A percentile compares a stretch with the other conserved stretches of the same genome.
Evolutionary conservation across 2,888 invertebrate species (phyloP).

Genomic region (Apodemia zela): DNA sequence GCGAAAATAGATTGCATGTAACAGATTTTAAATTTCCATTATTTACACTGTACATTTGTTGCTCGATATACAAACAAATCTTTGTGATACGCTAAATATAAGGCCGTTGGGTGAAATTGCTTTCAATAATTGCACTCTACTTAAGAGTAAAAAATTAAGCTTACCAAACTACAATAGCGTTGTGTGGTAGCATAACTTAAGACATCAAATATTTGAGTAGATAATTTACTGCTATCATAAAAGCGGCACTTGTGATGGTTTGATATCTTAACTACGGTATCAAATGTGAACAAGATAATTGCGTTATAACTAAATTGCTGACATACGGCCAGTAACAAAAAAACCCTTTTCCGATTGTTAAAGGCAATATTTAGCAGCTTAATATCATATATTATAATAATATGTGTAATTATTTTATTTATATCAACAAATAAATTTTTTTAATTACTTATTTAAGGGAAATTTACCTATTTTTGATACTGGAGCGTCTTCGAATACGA

Average conservation of each 20-base stretch:
- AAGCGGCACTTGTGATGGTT: background rate
- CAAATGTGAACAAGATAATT: background rate
- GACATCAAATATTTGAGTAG: background rate
- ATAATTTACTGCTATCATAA: background rate
- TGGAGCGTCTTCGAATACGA: too few species aligned
- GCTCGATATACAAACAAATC: conserved; percentile 7
- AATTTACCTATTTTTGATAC: too few species aligned
- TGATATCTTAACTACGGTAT: background rate
- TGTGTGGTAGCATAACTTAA: background rate
- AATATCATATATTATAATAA: too few species aligned
- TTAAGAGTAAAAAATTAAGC: conserved; percentile 10
- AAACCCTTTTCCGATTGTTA: too few species aligned
- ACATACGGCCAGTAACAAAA: too few species aligned
- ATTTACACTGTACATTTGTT: conserved; percentile 11
- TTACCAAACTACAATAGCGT: background rate
- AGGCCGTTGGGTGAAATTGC: conserved; percentile 18
- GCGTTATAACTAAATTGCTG: too few species aligned
- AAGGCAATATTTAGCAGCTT: too few species aligned
- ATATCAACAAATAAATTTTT: too few species aligned
- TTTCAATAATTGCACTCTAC: conserved; percentile 12
- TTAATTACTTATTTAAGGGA: too few species aligned
- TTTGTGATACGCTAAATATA: conserved; percentile 3
- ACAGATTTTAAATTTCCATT: background rate
- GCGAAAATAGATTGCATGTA: background rate
- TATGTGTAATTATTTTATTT: too few species aligned